Base-by-base conservation (phyloP, 2,888 invertebrate genomes). In the Pandemis heparana region DNA sequence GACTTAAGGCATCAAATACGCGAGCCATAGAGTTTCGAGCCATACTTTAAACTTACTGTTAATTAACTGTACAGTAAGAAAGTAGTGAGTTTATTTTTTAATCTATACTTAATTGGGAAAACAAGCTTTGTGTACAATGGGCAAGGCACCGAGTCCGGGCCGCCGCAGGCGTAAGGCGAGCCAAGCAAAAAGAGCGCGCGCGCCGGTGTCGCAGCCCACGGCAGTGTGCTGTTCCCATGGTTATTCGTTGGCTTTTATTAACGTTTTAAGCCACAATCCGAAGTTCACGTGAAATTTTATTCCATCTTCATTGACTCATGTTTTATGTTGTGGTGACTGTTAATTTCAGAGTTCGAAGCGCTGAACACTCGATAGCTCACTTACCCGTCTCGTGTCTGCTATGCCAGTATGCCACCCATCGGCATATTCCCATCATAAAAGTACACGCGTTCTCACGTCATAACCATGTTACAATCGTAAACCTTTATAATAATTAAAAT, bases 401-500 rank as follows among this genome's bases (percentile, higher is more conserved):
- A 18, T 18, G 32, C 39, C 39, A 60, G 18, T 62, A 18, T 18
- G 32, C 39, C 39, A 60, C 62, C 12, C 18, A 43, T 18, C 62
- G 62, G 62, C 12, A 39, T n/a, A 53, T 53, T 60, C 76, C 80
- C 82, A 77, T 85, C 87, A 89, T 92, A 91, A 92, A 92, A 90
- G n/a, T 48, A 6, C 88, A 84, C 85, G 83, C 89, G 83, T 87
- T 90, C 90, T 87, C 91, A 85, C 43, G 43, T 84, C 86, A 85
- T 87, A 8, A 18, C 53, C 53, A 18, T 53, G 53, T 53, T 16
- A 53, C 16, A 53, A 53, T 53, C 85, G 86, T 89, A 87, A 89
- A 89, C 88, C 87, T 89, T 91, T 91, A 91, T 90, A 90, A 91
- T 92, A 92, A 93, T 92, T 92, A 89, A 92, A 90, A 85, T 87